Base-by-base conservation (phyloP, 2,797 vertebrate species). In the Aldrovandia affinis region DNA sequence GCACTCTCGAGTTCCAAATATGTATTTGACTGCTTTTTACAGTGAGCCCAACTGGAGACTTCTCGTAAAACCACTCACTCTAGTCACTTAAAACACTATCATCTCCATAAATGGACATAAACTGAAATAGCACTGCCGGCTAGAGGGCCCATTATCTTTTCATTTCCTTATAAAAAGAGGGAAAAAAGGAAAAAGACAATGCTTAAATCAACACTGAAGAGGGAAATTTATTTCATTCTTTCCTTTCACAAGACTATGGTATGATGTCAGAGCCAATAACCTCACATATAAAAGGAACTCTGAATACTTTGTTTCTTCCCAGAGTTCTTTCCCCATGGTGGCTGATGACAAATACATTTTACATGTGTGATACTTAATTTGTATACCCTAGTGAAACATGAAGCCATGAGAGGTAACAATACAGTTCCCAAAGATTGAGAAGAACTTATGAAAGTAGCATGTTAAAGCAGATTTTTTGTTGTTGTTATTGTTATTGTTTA, bases 91-190 rank as follows among this genome's bases (percentile, higher is more conserved):
- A 70, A 36, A 70, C 68, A 70, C 68, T 6, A 39, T 39, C 68
- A 39, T 39, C 33, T 70, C 68, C 36, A 70, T 70, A 22, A 70
- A 70, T 22, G 68, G 68, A 36, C 68, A 70, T 70, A 70, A 70
- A 70, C 30, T 39, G 68, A 70, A 70, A 39, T 36, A 70, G 36
- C 68, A 70, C 30, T 39, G 15, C 68, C 33, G 36, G 30, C 33
- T 36, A 70, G 68, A 70, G 33, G 68, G 68, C 33, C 68, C 68
- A 70, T 70, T 70, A 70, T 70, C 68, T 20, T 70, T 70, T 39
- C 68, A 39, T 36, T 70, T 70, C 39, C 68, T 70, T 15, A 36
- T 20, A 33, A 70, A 70, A 70, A 39, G 68, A 33, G 68, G 7
- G 18, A 3, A 33, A 36, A 39, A 70, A 70, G 14, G 30, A 14